Evolutionary conservation across 2,113 vertebrate species (phyloP), one percentile per base, ranked within the genome.

Genomic region (Nanorana parkeri): DNA sequence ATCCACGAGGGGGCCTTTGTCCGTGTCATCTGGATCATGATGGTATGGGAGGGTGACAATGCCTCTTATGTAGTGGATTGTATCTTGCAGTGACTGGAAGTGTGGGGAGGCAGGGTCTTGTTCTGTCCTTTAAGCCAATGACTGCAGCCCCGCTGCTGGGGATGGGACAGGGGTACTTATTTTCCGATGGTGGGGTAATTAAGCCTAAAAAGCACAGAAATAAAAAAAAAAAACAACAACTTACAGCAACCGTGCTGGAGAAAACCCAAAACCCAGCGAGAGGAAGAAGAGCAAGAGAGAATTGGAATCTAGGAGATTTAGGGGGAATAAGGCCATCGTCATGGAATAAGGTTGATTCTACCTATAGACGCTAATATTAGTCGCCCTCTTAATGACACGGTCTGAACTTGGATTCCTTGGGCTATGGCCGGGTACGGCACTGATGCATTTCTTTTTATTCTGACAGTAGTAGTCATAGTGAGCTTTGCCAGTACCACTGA

Each of bases 201-300:
- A 80, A 20, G 78, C 78, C 78, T 80, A 63, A 80, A 80, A 80
- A 72, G 78, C 58, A 80, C 55, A 68, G 55, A 80, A 52, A 79
- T 69, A 58, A 60, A 29, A 79, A 69, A 79, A 64, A 36, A 66
- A 78, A 69, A 75, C 20, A 16, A 73, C 28, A 58, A 29, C 78
- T 60, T 69, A 80, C 51, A 79, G 52, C 20, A 41, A 20, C 8
- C 28, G 77, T 68, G 63, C 47, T 23, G 23, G 11, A 58, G 1
- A 21, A 68, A n/a, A 52, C 61, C 26, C 23, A 4, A 71, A n/a
- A 20, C n/a, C 41, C 68, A 71, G 7, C 5, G 20, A 52, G n/a
- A 71, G 20, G 68, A 21, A 10, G 13, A 51, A n/a, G n/a, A 24
- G 41, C 36, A 71, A 52, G 13, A 23, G 36, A 51, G 11, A 6